Percentiles rank a stretch among this genome's conserved stretches.
phyloP scores from a whole-genome alignment of 1,140 invertebrate species.

The Neodiprion virginianus region DNA sequence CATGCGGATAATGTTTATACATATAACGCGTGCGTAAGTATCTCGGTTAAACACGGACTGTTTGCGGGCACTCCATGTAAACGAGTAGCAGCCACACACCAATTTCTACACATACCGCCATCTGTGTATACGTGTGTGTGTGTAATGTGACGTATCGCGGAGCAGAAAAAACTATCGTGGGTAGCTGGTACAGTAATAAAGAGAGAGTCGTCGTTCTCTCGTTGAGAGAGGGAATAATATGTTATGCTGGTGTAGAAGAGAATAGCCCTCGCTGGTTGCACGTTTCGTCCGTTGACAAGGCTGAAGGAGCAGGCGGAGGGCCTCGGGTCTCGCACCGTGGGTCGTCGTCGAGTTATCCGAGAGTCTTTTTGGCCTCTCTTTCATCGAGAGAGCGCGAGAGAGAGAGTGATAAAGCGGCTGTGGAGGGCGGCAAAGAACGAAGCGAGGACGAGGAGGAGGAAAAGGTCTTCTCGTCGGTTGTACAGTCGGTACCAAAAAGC shows the following conservation, averaged over 20 bases:
- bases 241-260: no score
- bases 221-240: no score
- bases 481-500: no score
- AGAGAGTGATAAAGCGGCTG: conserved; percentile 7
- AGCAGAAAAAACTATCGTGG: neutral
- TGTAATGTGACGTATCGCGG: neutral
- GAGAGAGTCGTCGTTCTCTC: neutral
- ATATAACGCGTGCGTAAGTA: no score
- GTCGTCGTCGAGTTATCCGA: neutral
- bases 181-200: conserved; percentile 4
- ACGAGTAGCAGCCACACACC: no score
- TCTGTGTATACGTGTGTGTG: neutral
- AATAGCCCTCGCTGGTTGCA: neutral
- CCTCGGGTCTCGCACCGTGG: neutral
- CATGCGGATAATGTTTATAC: no score
- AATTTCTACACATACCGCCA: no score
- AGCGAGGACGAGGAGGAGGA: neutral
- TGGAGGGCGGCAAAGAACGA: conserved; percentile 10
- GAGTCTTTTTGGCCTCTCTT: neutral
- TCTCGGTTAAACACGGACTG: no score
- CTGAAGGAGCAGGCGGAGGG: conserved; percentile 22
- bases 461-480: no score
- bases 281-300: conserved; percentile 17
- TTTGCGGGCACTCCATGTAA: no score
- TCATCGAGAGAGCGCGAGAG: neutral